These are phyloP conservation scores for Symphodus melops DNA, from an alignment of 2,113 vertebrate species.

Conservation along the genomic window DNA sequence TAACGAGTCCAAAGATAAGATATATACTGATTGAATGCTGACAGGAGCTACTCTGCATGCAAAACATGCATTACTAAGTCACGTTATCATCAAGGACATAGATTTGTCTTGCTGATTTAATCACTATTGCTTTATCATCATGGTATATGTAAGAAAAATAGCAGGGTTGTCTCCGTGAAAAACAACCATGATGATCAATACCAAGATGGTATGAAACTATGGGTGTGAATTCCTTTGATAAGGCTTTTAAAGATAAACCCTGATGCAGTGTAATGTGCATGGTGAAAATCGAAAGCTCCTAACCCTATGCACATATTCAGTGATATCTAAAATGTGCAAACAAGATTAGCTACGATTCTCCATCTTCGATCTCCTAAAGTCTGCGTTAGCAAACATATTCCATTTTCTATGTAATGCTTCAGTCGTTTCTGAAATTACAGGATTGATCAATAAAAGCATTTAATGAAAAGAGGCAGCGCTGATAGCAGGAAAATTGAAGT, in stretches of 20 bases:
- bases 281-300: neutral
- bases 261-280: neutral
- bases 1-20: too few relatives aligned
- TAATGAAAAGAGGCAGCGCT: conserved; percentile 45
- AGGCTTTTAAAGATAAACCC: neutral
- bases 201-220: neutral
- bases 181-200: conserved; percentile 3
- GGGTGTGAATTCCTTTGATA: neutral
- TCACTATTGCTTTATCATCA: neutral
- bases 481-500: conserved; percentile 50
- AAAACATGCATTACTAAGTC: too few relatives aligned
- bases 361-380: conserved; percentile 6
- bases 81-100: too few relatives aligned
- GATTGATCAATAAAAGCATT: conserved; percentile 57
- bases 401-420: neutral
- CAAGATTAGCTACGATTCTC: neutral
- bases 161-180: conserved; percentile 7
- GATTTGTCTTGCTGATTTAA: neutral
- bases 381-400: neutral
- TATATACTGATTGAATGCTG: too few relatives aligned
- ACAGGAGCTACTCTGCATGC: too few relatives aligned
- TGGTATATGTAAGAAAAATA: neutral
- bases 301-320: neutral
- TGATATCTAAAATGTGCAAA: neutral
- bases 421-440: conserved; percentile 26